Evolutionary conservation across 1,140 invertebrate species (phyloP).

Genomic region (Lepidostoma basale): DNA sequence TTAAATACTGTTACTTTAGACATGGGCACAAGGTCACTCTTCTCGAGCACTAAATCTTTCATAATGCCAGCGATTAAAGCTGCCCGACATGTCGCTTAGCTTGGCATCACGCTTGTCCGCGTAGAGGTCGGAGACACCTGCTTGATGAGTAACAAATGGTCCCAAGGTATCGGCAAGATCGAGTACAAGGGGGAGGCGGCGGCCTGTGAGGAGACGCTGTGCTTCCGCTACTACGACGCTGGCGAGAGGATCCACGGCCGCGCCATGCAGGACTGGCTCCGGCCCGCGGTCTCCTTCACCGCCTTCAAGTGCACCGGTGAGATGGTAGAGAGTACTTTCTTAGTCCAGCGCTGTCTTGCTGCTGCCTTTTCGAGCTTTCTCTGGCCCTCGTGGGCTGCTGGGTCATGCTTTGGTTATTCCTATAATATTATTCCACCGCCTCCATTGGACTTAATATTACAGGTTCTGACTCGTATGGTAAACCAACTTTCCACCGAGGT

Average conservation of each 20-base stretch:
- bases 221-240: constrained; percentile 65
- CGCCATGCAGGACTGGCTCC: constrained; percentile 72
- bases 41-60: too few species aligned
- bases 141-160: too few species aligned
- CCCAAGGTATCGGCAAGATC: constrained; percentile 62
- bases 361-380: neutral
- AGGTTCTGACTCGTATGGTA: constrained; percentile 63
- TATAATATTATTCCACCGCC: too few species aligned
- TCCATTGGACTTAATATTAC: too few species aligned
- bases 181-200: constrained; percentile 60
- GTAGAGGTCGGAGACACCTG: too few species aligned
- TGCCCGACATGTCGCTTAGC: too few species aligned
- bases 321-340: neutral
- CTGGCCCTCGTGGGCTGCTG: constrained; percentile 49
- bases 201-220: constrained; percentile 57
- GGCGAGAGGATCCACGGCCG: constrained; percentile 60
- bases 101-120: too few species aligned
- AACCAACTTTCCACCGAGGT: constrained; percentile 56
- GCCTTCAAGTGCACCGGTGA: constrained; percentile 53
- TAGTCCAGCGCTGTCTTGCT: neutral
- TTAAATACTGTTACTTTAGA: too few species aligned
- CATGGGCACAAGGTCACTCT: too few species aligned
- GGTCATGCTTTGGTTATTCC: constrained; percentile 55
- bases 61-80: too few species aligned
- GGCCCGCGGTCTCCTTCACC: constrained; percentile 62